Conservation (phyloP, 2,113 vertebrate species). For the Orthochromis indermauri region DNA sequence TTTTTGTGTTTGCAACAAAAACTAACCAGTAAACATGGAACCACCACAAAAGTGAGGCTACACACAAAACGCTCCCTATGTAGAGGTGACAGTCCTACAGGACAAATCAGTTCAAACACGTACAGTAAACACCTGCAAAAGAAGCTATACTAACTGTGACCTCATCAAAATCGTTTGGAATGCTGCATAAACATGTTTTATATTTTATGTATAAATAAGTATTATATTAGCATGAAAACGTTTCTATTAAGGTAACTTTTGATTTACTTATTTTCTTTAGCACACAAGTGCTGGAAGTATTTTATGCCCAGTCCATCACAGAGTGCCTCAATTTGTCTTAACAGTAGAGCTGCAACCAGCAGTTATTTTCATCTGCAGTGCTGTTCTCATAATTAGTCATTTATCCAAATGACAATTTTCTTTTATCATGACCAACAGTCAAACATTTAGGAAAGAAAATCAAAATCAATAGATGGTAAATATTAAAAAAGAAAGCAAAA, state of each 20-base stretch:
- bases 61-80: not conserved
- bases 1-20: not conserved
- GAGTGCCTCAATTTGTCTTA: not conserved
- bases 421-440: not conserved
- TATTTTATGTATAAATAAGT: constrained; percentile 4
- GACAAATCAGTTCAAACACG: not conserved
- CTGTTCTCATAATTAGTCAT: not conserved
- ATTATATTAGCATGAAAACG: not conserved
- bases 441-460: not conserved
- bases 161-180: not conserved
- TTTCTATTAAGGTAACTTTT: not conserved
- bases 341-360: not conserved
- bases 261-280: not conserved
- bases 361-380: not conserved
- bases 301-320: not conserved
- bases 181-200: not conserved
- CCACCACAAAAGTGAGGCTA: not conserved
- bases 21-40: not conserved
- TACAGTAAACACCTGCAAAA: not conserved
- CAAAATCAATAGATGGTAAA: not conserved
- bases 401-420: not conserved
- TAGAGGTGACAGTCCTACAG: not conserved
- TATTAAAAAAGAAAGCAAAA: not conserved
- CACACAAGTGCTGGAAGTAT: not conserved
- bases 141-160: not conserved